Evolutionary conservation across 2,113 vertebrate species (phyloP).

Genomic region (Anoura caudifer): DNA sequence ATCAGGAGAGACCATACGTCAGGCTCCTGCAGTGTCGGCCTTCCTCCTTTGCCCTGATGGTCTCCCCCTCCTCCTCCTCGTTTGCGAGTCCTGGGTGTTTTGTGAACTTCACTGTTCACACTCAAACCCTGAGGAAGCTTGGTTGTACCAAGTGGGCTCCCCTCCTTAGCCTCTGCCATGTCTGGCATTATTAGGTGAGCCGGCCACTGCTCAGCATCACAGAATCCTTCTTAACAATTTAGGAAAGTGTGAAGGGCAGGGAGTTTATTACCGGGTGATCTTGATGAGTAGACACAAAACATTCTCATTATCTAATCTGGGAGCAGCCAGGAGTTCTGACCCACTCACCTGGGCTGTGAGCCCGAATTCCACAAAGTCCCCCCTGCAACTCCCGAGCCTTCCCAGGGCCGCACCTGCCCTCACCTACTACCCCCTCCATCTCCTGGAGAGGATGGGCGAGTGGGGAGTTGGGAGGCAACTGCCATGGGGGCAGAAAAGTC

Average conservation of each 20-base stretch:
- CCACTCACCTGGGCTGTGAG: background rate
- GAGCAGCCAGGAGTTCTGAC: background rate
- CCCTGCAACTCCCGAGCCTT: accelerated
- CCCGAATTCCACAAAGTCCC: background rate
- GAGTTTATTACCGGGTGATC: background rate
- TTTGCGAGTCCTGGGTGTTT: background rate
- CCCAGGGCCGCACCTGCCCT: background rate
- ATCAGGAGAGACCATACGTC: background rate
- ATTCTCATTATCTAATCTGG: background rate
- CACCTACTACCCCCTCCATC: background rate
- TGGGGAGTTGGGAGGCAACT: background rate
- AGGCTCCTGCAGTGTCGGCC: accelerated
- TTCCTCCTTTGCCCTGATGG: background rate
- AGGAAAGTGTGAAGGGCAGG: background rate
- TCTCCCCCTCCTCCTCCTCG: background rate
- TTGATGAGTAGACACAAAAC: background rate
- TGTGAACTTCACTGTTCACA: background rate
- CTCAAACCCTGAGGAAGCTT: background rate
- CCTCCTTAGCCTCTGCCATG: accelerated
- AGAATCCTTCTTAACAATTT: background rate
- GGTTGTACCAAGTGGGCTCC: too few species aligned
- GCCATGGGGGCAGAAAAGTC: accelerated
- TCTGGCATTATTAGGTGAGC: background rate
- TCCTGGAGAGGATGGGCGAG: background rate
- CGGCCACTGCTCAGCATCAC: background rate